Evolutionary conservation across 2,888 invertebrate genomes (phyloP).

Genomic region (Mythimna impura): DNA sequence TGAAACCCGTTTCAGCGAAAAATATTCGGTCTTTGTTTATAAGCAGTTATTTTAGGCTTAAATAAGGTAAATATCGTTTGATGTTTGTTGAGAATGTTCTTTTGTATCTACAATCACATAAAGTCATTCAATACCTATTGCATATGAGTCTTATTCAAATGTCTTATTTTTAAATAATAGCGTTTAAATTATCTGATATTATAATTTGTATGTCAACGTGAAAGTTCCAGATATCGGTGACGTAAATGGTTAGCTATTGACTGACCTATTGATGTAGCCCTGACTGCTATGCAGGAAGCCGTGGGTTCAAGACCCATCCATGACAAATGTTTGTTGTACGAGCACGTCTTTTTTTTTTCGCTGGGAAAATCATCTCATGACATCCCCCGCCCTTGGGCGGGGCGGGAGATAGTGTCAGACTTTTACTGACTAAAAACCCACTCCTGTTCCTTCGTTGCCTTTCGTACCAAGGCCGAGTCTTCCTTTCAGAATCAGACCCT

Average conservation of each 20-base stretch:
- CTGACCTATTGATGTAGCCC: too few species aligned
- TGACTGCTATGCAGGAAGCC: too few species aligned
- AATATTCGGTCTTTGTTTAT: slow-evolving; percentile 30
- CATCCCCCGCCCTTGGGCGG: too few species aligned
- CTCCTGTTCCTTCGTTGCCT: too few species aligned
- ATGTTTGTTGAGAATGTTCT: background rate
- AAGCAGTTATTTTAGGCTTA: slow-evolving; percentile 16
- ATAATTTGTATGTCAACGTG: background rate
- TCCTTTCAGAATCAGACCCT: too few species aligned
- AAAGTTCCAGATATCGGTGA: background rate
- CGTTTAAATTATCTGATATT: background rate
- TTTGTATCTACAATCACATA: background rate
- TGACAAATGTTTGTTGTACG: too few species aligned
- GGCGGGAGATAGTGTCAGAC: too few species aligned
- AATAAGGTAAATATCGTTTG: slow-evolving; percentile 32
- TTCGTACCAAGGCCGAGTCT: too few species aligned
- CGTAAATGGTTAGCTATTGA: background rate
- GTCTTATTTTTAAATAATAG: background rate
- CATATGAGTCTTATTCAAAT: background rate
- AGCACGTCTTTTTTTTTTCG: too few species aligned
- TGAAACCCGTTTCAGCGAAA: slow-evolving; percentile 29
- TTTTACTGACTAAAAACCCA: too few species aligned
- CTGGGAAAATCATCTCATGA: too few species aligned
- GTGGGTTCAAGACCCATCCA: too few species aligned
- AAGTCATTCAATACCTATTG: background rate